phyloP scores from a whole-genome alignment of 2,797 vertebrate genomes.

The Denticeps clupeoides region DNA sequence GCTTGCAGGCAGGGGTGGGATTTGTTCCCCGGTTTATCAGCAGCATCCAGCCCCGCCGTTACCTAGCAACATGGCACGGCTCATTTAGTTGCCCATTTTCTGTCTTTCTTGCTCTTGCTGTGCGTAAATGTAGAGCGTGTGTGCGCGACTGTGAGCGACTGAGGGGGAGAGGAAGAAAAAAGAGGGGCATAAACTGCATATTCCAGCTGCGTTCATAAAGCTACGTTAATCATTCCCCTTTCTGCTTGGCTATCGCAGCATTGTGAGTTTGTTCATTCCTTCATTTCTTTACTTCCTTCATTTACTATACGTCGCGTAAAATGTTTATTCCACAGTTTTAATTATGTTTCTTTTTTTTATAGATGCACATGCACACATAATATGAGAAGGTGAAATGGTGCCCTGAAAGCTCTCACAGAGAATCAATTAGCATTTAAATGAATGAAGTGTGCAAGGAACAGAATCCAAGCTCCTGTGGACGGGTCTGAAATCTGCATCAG shows the following conservation, averaged over 20 bases:
- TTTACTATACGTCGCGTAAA: no score
- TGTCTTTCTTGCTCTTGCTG: slow-evolving; percentile 27
- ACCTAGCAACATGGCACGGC: slow-evolving; percentile 81
- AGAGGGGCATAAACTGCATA: not conserved
- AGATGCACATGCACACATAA: slow-evolving; percentile 8
- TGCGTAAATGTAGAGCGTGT: not conserved
- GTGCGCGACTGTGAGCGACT: slow-evolving; percentile 1
- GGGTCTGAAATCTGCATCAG: slow-evolving; percentile 41
- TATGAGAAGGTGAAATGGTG: slow-evolving; percentile 35
- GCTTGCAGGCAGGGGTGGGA: not conserved
- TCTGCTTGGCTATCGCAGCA: no score
- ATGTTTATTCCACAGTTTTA: no score
- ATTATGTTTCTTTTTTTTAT: not conserved
- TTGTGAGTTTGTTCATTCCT: no score
- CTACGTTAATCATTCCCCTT: no score
- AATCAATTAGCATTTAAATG: slow-evolving; percentile 66
- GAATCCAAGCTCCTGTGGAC: slow-evolving; percentile 41
- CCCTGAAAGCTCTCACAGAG: slow-evolving; percentile 39
- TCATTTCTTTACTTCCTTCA: no score
- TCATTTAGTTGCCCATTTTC: slow-evolving; percentile 54
- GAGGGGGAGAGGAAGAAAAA: not conserved
- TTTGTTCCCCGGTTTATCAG: slow-evolving; percentile 21
- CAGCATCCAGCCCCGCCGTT: slow-evolving; percentile 74
- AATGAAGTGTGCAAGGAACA: slow-evolving; percentile 57
- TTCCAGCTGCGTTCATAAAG: no score